phyloP scores from a whole-genome alignment of 2,888 invertebrate genomes.

The Oligia strigilis region DNA sequence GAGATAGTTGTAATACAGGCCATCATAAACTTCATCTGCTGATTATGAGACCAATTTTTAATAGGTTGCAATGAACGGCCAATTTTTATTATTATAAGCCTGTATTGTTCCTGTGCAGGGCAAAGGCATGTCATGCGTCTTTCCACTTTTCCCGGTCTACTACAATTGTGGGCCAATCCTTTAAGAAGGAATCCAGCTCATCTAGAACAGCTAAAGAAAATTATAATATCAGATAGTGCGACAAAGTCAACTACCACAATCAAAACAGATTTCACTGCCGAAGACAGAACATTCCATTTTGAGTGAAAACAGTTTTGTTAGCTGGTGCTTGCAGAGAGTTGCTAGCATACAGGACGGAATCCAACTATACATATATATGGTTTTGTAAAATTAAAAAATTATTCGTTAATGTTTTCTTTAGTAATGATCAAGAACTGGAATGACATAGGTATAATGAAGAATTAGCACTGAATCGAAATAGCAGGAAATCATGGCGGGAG shows the following conservation, averaged over 20 bases:
- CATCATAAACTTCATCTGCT: not conserved
- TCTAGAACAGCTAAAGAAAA: not conserved
- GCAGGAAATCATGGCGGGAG: not conserved
- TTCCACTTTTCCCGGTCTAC: too few species aligned
- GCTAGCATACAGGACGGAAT: not conserved
- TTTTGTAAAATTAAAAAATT: not conserved
- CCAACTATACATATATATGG: not conserved
- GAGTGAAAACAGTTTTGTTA: not conserved
- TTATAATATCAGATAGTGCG: not conserved
- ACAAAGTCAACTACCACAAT: not conserved
- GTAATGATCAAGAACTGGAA: not conserved
- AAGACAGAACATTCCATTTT: not conserved
- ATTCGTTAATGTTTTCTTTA: not conserved
- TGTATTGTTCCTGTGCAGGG: too few species aligned
- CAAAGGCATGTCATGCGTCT: too few species aligned
- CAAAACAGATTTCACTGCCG: not conserved
- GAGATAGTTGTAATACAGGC: not conserved
- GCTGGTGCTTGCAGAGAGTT: not conserved
- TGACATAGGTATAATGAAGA: not conserved
- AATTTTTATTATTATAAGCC: too few species aligned
- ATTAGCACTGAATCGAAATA: not conserved
- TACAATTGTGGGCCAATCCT: too few species aligned
- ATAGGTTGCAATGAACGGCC: not conserved
- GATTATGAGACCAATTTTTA: not conserved
- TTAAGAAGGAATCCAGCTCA: too few species aligned